Evolutionary conservation across 2,888 invertebrate genomes (phyloP).

Genomic region (Colletes collaris): DNA sequence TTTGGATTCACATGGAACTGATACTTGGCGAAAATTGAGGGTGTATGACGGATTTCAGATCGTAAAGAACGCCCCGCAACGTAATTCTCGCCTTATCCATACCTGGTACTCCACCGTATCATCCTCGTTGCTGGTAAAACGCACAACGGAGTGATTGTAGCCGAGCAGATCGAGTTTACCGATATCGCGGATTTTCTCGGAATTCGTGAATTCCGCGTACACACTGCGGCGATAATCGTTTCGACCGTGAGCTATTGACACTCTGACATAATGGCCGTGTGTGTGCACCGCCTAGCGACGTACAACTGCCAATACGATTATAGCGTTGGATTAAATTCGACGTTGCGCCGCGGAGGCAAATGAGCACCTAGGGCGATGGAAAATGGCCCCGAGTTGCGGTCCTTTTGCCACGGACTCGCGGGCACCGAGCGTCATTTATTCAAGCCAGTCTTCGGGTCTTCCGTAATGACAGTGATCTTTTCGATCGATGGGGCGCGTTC

Average conservation of each 20-base stretch:
- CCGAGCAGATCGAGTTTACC: background rate
- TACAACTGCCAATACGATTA: slow-evolving; percentile 38
- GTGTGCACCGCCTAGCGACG: background rate
- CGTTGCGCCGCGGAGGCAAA: slow-evolving; percentile 42
- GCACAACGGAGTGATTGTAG: slow-evolving; percentile 6
- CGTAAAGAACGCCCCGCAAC: no score
- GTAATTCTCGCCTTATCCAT: no score
- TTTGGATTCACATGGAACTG: no score
- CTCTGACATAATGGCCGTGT: slow-evolving; percentile 43
- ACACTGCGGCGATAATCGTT: slow-evolving; percentile 43
- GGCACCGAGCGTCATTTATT: slow-evolving; percentile 27
- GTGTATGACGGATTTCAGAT: no score
- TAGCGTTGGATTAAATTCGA: slow-evolving; percentile 44
- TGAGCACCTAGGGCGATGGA: slow-evolving; percentile 46
- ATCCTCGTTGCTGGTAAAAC: no score
- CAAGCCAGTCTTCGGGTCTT: slow-evolving; percentile 6
- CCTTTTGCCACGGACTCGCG: slow-evolving; percentile 27
- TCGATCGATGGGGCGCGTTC: slow-evolving; percentile 8
- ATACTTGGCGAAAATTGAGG: no score
- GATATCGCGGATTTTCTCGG: slow-evolving; percentile 12
- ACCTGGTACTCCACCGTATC: no score
- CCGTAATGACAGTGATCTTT: slow-evolving; percentile 50
- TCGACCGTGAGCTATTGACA: slow-evolving; percentile 52
- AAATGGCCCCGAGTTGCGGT: slow-evolving; percentile 39
- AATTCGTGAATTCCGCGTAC: slow-evolving; percentile 32